Evolutionary conservation across 2,797 vertebrate genomes (phyloP).

Genomic region (Anas acuta): DNA sequence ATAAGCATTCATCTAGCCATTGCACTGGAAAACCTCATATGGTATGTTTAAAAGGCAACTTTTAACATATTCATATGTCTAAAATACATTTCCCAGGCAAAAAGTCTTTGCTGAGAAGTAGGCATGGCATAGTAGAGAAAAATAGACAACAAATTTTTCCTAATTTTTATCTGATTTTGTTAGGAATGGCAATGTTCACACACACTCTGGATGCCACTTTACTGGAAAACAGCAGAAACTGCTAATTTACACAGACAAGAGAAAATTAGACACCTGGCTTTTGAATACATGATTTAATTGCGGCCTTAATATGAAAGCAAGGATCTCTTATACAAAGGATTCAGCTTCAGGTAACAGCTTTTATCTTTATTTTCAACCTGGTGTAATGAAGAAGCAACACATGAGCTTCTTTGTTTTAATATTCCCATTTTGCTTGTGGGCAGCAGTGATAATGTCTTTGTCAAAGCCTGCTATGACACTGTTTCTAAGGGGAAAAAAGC

Average conservation of each 20-base stretch:
- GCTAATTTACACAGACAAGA: not conserved
- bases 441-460: accelerated
- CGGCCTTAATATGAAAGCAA: not conserved
- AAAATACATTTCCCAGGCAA: not conserved
- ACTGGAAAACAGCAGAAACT: not conserved
- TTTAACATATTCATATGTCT: not conserved
- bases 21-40: not conserved
- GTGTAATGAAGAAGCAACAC: not conserved
- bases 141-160: not conserved
- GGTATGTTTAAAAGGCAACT: conserved; percentile 20
- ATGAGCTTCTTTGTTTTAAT: not conserved
- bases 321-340: not conserved
- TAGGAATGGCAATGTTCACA: not conserved
- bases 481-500: not conserved
- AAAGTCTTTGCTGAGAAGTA: not conserved
- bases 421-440: not conserved
- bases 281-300: not conserved
- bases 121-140: not conserved
- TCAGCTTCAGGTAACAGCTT: not conserved
- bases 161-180: not conserved
- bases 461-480: not conserved
- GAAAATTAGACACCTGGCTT: not conserved
- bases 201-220: not conserved
- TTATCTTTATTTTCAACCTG: not conserved
- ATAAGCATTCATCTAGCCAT: conserved; percentile 1